A percentile compares a stretch with the other conserved stretches of the same genome.
Evolutionary conservation across 2,113 vertebrate genomes (phyloP).

Genomic region (Microtus pennsylvanicus): DNA sequence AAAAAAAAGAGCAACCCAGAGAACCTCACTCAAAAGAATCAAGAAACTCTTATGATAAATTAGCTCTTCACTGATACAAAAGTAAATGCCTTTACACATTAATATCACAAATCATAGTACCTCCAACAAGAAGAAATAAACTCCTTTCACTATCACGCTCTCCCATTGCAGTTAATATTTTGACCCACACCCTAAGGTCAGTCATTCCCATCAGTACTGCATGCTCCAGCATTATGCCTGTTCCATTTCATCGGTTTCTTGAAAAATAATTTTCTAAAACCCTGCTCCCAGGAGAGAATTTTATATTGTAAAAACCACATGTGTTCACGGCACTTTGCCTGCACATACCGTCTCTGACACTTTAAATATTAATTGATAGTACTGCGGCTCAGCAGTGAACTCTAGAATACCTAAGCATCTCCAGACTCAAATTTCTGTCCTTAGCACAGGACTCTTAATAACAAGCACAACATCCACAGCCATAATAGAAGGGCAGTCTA

Average conservation of each 20-base stretch:
- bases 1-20: not conserved
- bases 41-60: not conserved
- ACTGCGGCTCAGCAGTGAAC: constrained; percentile 37
- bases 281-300: not conserved
- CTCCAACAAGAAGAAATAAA: constrained; percentile 29
- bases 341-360: constrained; percentile 41
- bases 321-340: constrained; percentile 46
- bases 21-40: constrained; percentile 13
- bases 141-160: not conserved
- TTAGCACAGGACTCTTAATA: constrained; percentile 54
- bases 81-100: constrained; percentile 33
- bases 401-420: constrained; percentile 11
- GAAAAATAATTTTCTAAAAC: constrained; percentile 2
- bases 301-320: constrained; percentile 53
- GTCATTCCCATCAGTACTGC: constrained; percentile 16
- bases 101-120: not conserved
- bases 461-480: constrained; percentile 55
- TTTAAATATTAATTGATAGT: constrained; percentile 41
- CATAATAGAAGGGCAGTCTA: constrained; percentile 69
- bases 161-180: not conserved
- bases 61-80: not conserved
- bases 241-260: constrained; percentile 21
- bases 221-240: constrained; percentile 3
- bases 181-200: constrained; percentile 53
- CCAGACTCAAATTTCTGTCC: constrained; percentile 1